Percentiles rank a stretch among this genome's conserved stretches.
These are phyloP conservation scores for Drosophila oshimai DNA, from an alignment of 1,140 invertebrate species.

Conservation along the genomic window DNA sequence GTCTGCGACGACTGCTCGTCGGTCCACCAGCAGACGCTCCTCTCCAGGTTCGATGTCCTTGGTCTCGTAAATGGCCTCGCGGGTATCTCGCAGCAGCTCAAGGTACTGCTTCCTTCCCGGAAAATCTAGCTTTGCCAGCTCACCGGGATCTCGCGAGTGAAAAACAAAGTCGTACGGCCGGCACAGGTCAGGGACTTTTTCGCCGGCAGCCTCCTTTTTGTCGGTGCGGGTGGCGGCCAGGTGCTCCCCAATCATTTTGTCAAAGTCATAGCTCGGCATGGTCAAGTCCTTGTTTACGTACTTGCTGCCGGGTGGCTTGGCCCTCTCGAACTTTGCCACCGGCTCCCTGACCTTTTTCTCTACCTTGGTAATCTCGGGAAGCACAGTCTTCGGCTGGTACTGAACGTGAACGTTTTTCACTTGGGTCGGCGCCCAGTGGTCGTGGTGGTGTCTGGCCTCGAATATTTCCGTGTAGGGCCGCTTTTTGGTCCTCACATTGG, in stretches of 20 bases:
- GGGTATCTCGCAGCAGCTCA: slow-evolving; percentile 60
- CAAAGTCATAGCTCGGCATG: slow-evolving; percentile 48
- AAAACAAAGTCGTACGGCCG: slow-evolving; percentile 56
- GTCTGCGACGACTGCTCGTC: slow-evolving; percentile 45
- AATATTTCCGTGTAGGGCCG: slow-evolving; percentile 52
- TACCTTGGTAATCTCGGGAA: slow-evolving; percentile 46
- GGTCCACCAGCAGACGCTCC: slow-evolving; percentile 59
- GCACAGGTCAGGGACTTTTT: slow-evolving; percentile 44
- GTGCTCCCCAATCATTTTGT: slow-evolving; percentile 56
- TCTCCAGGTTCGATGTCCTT: slow-evolving; percentile 59
- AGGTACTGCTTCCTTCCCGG: slow-evolving; percentile 61
- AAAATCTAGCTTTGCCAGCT: slow-evolving; percentile 52
- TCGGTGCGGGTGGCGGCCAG: slow-evolving; percentile 42
- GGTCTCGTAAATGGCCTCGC: slow-evolving; percentile 54
- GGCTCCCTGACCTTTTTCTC: slow-evolving; percentile 15
- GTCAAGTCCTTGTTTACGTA: slow-evolving; percentile 57
- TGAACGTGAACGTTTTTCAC: slow-evolving; percentile 67
- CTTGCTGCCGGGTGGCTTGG: slow-evolving; percentile 60
- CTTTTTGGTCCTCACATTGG: slow-evolving; percentile 54
- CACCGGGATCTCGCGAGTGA: slow-evolving; percentile 59
- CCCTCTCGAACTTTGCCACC: slow-evolving; percentile 50
- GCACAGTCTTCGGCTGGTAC: slow-evolving; percentile 65
- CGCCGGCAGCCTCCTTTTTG: slow-evolving; percentile 21
- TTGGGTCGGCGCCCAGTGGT: slow-evolving; percentile 72
- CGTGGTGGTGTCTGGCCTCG: slow-evolving; percentile 75